Evolutionary conservation across 2,888 invertebrate genomes (phyloP).

Genomic region (Cerastis leucographa): DNA sequence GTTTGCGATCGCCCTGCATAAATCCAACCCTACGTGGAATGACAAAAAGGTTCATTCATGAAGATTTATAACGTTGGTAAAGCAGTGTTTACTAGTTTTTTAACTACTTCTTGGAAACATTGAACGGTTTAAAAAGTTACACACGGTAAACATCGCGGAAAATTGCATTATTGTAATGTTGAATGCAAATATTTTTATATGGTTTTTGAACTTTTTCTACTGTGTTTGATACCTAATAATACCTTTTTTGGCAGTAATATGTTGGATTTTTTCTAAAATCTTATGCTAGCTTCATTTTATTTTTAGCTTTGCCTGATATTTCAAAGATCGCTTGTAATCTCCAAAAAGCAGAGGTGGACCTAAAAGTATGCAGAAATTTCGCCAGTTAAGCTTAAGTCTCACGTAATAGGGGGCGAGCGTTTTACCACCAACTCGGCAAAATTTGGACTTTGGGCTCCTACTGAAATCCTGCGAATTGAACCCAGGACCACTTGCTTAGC

Average conservation of each 20-base stretch:
- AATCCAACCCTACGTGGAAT: constrained; percentile 75
- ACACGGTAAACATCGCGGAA: constrained; percentile 32
- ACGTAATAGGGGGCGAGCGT: background rate
- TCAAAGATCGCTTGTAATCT: background rate
- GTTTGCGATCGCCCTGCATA: constrained; percentile 68
- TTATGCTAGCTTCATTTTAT: background rate
- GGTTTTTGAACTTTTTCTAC: constrained; percentile 15
- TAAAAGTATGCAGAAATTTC: background rate
- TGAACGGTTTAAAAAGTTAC: constrained; percentile 40
- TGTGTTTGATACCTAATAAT: background rate
- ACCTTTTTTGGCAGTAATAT: background rate
- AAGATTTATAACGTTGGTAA: constrained; percentile 80
- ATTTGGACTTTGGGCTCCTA: background rate
- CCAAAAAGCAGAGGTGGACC: background rate
- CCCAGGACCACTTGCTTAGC: background rate
- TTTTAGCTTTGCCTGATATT: background rate
- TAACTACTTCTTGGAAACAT: constrained; percentile 76
- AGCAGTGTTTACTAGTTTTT: constrained; percentile 70
- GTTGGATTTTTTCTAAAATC: too few relatives aligned
- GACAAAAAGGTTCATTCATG: constrained; percentile 83
- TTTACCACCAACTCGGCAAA: background rate
- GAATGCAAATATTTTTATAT: constrained; percentile 11
- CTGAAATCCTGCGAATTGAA: background rate
- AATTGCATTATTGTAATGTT: constrained; percentile 28
- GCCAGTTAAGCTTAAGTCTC: background rate